Evolutionary conservation across 2,113 vertebrate species (phyloP), one percentile per base, ranked within the genome.

Genomic region (Brachyhypopomus occidentalis): DNA sequence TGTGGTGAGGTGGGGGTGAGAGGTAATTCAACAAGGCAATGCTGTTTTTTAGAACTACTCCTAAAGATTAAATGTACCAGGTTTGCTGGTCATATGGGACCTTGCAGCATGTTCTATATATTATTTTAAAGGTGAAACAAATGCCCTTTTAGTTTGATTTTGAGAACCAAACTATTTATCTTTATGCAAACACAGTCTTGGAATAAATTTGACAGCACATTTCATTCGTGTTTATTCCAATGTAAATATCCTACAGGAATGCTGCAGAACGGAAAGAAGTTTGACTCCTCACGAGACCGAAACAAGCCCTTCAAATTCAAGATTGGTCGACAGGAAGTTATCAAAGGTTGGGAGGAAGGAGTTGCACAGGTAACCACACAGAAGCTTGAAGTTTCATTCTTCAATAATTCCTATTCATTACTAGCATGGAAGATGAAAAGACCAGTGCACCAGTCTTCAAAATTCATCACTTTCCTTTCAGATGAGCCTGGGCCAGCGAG

Each of bases 301-400:
- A 98, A 98, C 95, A 99, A 99, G 84, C 96, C 97, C 81, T 99
- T 99, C 89, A 96, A 95, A 88, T 99, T 99, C 93, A 96, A 96
- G 92, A 95, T 98, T 12, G 98, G 98, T 85, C 93, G 94, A 63
- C 94, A 93, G 88, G 97, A 99, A 93, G 98, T 99, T 87, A 99
- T 99, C 87, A 99, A 98, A 87, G 98, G 98, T 83, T 99, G 98
- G 94, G 98, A 99, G 86, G 98, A 99, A 90, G 98, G 98, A 30
- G 92, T 97, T 72, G 94, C 95, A 89, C 98, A 98, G 95, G 98
- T 99, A 92, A 12, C 45, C 45, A 81, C 82, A 0, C 1, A 0
- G 27, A 3, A 17, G 22, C 25, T 30, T 30, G 19, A 48, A 72
- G 17, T 1, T 59, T 45, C 30, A 22, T 34, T 66, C 17, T 66